These are phyloP conservation scores for Helicoverpa armigera DNA, from an alignment of 1,140 invertebrate genomes.

Conservation along the genomic window DNA sequence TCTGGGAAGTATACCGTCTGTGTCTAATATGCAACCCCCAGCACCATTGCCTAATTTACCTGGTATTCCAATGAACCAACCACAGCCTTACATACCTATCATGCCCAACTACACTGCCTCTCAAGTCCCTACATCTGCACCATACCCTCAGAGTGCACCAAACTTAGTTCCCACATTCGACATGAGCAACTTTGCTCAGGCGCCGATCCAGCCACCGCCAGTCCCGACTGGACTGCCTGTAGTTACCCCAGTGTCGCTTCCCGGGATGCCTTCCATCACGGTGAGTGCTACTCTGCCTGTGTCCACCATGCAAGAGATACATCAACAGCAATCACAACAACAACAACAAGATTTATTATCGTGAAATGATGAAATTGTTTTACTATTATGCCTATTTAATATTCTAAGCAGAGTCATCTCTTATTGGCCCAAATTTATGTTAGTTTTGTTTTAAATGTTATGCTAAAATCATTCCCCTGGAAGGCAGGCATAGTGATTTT, in stretches of 20 bases:
- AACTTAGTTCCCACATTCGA: conserved; percentile 82
- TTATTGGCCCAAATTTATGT: conserved; percentile 56
- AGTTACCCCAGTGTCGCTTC: conserved; percentile 91
- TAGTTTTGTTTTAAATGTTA: conserved; percentile 60
- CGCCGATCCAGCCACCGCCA: conserved; percentile 73
- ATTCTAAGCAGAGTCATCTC: conserved; percentile 54
- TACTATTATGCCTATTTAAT: conserved; percentile 42
- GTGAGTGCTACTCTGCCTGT: conserved; percentile 91
- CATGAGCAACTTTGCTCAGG: conserved; percentile 75
- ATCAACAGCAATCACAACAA: conserved; percentile 79
- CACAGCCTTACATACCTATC: conserved; percentile 86
- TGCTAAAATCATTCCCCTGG: conserved; percentile 57
- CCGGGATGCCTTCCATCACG: conserved; percentile 94
- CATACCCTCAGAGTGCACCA: conserved; percentile 62
- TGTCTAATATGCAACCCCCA: conserved; percentile 82
- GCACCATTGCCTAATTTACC: conserved; percentile 87
- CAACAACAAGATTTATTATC: conserved; percentile 81
- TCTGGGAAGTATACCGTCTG: conserved; percentile 80
- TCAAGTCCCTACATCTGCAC: conserved; percentile 56
- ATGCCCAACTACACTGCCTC: conserved; percentile 81
- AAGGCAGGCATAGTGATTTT: conserved; percentile 47
- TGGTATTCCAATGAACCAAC: conserved; percentile 88
- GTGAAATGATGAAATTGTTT: conserved; percentile 61
- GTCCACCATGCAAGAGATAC: conserved; percentile 83
- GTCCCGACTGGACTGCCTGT: conserved; percentile 78